Base-by-base conservation (phyloP, 2,113 vertebrate species). In the Osmerus mordax region DNA sequence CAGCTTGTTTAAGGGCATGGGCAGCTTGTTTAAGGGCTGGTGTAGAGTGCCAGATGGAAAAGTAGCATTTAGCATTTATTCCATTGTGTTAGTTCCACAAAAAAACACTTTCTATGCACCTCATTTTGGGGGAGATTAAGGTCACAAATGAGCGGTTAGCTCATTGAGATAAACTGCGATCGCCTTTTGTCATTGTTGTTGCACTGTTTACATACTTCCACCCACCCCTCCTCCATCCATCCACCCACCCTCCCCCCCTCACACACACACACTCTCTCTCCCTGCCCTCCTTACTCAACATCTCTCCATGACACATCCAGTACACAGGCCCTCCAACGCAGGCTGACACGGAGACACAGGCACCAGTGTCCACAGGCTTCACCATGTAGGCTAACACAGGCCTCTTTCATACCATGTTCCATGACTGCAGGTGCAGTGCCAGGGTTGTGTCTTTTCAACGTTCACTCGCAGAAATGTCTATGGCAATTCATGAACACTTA, bases 331-430 rank as follows among this genome's bases (percentile, higher is more conserved):
- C 62, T 68, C 60, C 56, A 74, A 77, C 63, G n/a, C 62, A 54
- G 67, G 71, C 72, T 72, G 51, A 89, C 81, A 86, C 82, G 83
- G 81, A 72, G 41, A 89, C 81, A 86, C 82, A 83, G 81, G 71
- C 75, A 71, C 74, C 79, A 88, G 75, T 87, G 84, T 89, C 72
- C 58, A 69, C 21, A 61, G 81, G 79, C 72, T 81, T 54, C 78
- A 77, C 82, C 73, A 76, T 84, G 73, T 76, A 47, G 41, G 41
- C 41, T 62, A 82, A 87, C 85, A 89, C 86, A 81, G 79, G 76
- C 79, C 71, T 85, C 89, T 86, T 90, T 89, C 84, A 87, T 87
- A 69, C 66, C 54, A 60, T 67, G 77, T 82, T 83, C 77, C 67
- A 73, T 78, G 81, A 78, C 86, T 52, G 71, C 87, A 84, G 87